phyloP scores from a whole-genome alignment of 2,888 invertebrate species.

The Eucera pruinosa region DNA sequence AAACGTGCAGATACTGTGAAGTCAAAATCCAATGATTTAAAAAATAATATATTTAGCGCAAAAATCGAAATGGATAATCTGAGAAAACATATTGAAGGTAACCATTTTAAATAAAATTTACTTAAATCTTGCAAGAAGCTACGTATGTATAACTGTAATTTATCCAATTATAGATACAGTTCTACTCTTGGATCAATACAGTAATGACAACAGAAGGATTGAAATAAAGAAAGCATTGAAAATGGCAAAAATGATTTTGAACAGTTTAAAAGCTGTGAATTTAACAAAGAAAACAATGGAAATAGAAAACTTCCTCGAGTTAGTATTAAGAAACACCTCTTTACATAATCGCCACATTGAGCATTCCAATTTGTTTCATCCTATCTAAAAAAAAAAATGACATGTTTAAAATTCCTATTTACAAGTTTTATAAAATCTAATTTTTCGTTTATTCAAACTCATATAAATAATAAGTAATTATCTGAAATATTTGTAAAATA shows the following conservation, averaged over 20 bases:
- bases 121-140: neutral
- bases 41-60: constrained; percentile 81
- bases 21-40: constrained; percentile 78
- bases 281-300: constrained; percentile 81
- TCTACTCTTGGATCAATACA: constrained; percentile 81
- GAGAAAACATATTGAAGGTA: constrained; percentile 82
- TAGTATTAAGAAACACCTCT: constrained; percentile 57
- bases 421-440: neutral
- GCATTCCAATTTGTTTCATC: no score
- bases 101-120: neutral
- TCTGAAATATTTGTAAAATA: constrained; percentile 31
- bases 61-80: constrained; percentile 80
- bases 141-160: neutral
- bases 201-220: constrained; percentile 85
- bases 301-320: constrained; percentile 80
- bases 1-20: constrained; percentile 82
- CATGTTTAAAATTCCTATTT: no score
- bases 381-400: no score
- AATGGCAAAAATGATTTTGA: constrained; percentile 85
- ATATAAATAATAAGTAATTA: neutral
- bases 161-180: constrained; percentile 72
- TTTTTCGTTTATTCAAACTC: neutral
- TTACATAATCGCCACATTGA: neutral
- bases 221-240: constrained; percentile 85
- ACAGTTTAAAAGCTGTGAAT: constrained; percentile 83